Base-by-base conservation (phyloP, 2,113 vertebrate genomes). In the Pelecanoides urinatrix region DNA sequence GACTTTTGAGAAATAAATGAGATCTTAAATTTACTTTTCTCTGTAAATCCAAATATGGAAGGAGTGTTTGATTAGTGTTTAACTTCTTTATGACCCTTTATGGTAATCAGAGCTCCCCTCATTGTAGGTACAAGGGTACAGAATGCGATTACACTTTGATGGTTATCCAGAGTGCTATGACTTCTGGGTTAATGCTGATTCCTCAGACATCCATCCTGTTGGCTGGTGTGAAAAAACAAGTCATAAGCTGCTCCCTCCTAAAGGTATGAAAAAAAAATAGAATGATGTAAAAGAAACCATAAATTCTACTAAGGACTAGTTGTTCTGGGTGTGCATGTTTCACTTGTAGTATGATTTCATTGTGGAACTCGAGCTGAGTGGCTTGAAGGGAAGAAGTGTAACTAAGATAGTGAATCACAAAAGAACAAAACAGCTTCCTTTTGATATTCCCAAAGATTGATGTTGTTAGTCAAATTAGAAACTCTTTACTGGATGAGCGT, bases 211-310 rank as follows among this genome's bases (percentile, higher is more conserved):
- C 91, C 99, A 99, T 95, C 99, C 99, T 25, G 98, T 99, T 9
- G 98, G 99, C 90, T 99, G 99, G 99, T 99, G 99, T 97, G 99
- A 99, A 96, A 99, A 99, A 97, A 99, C 98, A 32, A 98, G 98
- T 84, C 99, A 98, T 86, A 99, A 99, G 72, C 98, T 99, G 77
- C 98, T 99, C 61, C 97, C 99, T 93, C 99, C 99, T 36, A 99
- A 99, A 99, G 99, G 99, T 99, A 96, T 10, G 38, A 5, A 16
- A 16, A 25, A 36, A 49, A 62, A 61, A n/a, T 4, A 70, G 30
- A 75, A 55, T 3, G 2, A 6, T 59, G 7, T 73, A 22, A 22
- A 38, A 58, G 55, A 68, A 80, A 23, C 65, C 10, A 32, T 78
- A 40, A 81, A 36, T 86, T 70, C 85, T 80, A 0, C 38, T 29